Evolutionary conservation across 2,888 invertebrate genomes (phyloP), one percentile per base, ranked within the genome.

Genomic region (Acholoe squamosa): DNA sequence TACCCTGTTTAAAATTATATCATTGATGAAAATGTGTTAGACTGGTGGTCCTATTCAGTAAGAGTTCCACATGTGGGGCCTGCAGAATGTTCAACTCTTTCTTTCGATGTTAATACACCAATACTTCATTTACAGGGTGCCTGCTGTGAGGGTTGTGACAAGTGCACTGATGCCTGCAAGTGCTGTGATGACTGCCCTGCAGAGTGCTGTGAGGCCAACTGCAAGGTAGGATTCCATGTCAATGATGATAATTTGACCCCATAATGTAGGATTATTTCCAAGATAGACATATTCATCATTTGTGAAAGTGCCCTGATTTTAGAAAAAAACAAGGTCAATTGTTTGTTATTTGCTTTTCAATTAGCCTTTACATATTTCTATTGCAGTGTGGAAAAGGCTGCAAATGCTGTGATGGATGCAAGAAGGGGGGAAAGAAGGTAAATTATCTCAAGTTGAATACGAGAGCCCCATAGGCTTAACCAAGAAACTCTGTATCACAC

Each of bases 141-240:
- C 12, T 3, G 61, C 61, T 61, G 61, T n/a, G 19, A 61, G 61
- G 61, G 61, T 12, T 61, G 61, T 61, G 22, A n/a, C 61, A 61
- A 61, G 61, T 61, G 61, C 61, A 61, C 61, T 61, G 61, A 61
- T 61, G 61, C 19, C 19, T 61, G 61, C 14, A 61, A 61, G 61
- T 61, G 61, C 61, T 61, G 61, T 61, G 61, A 61, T n/a, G 61
- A 19, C 61, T 61, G 61, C 61, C 5, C 61, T 61, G 5, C 12
- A 1, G 19, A 7, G 12, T 61, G 61, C 61, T 61, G 61, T 61
- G 22, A 19, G 3, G 19, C 7, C n/a, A 12, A 7, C 61, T 61
- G 61, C 61, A 61, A 61, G 61, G 61, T 61, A n/a, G 19, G 61
- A 12, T 19, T 12, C 5, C 14, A n/a, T 61, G 61, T 61, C 5